A percentile compares a stretch with the other conserved stretches of the same genome.
Conservation (phyloP, 2,113 vertebrate genomes). For the Heterochromis multidens region DNA sequence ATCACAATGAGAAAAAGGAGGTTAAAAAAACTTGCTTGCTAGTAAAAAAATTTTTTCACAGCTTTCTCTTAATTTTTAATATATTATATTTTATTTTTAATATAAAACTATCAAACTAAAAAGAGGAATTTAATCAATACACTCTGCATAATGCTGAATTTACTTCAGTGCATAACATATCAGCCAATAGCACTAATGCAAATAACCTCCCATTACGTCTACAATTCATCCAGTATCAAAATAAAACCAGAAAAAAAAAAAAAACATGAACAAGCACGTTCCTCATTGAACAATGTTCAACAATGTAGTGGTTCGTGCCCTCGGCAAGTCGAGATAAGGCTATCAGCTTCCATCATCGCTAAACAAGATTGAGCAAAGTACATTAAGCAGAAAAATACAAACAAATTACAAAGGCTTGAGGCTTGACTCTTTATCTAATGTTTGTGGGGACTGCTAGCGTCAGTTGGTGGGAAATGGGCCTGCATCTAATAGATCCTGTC, state of each 20-base stretch:
- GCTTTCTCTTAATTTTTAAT: not conserved
- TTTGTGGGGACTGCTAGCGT: slow-evolving; percentile 70
- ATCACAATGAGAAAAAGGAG: not conserved
- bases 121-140: not conserved
- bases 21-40: not conserved
- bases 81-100: too few relatives aligned
- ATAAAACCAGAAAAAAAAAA: slow-evolving; percentile 1
- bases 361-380: slow-evolving; percentile 82
- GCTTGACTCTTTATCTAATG: slow-evolving; percentile 79
- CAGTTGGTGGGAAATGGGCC: slow-evolving; percentile 73
- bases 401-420: slow-evolving; percentile 81
- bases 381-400: slow-evolving; percentile 84
- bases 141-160: not conserved
- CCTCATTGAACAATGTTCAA: slow-evolving; percentile 67
- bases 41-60: not conserved
- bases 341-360: slow-evolving; percentile 81
- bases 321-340: slow-evolving; percentile 80
- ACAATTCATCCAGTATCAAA: slow-evolving; percentile 40
- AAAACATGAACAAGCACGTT: not conserved
- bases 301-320: slow-evolving; percentile 69
- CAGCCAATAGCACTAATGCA: slow-evolving; percentile 37
- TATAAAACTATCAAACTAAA: not conserved
- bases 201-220: slow-evolving; percentile 40
- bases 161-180: not conserved
- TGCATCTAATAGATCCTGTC: slow-evolving; percentile 77